Percentiles rank a stretch among this genome's conserved stretches.
phyloP scores from a whole-genome alignment of 2,113 vertebrate genomes.

The Gambusia holbrooki region DNA sequence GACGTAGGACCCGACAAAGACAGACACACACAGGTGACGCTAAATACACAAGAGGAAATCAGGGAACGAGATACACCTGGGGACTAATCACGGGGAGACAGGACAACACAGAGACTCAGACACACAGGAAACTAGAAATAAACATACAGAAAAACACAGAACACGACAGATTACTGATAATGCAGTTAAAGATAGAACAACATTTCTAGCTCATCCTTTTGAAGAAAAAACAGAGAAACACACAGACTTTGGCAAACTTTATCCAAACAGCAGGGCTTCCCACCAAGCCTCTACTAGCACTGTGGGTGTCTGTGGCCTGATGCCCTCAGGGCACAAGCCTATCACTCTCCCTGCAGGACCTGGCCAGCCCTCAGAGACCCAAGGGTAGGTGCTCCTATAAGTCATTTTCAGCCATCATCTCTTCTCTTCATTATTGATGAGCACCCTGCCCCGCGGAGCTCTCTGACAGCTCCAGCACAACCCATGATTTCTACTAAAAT shows the following conservation, averaged over 20 bases:
- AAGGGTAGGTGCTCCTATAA: constrained; percentile 54
- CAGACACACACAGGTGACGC: too few relatives aligned
- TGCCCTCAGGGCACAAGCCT: constrained; percentile 60
- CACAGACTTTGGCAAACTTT: constrained; percentile 39
- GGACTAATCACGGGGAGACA: too few relatives aligned
- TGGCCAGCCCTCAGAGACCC: constrained; percentile 47
- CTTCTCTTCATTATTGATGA: constrained; percentile 71
- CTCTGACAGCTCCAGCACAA: constrained; percentile 36
- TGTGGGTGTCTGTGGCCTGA: constrained; percentile 57
- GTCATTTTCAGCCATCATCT: constrained; percentile 41
- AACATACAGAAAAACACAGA: too few relatives aligned
- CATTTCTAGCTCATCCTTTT: constrained; percentile 25
- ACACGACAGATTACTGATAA: too few relatives aligned
- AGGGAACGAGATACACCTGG: too few relatives aligned
- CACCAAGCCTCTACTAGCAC: constrained; percentile 40
- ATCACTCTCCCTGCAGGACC: constrained; percentile 61
- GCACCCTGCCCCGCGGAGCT: constrained; percentile 34
- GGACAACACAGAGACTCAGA: too few relatives aligned
- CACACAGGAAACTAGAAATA: too few relatives aligned
- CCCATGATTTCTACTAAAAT: constrained; percentile 27
- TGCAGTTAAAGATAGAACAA: constrained; percentile 33
- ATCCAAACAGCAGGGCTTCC: constrained; percentile 59
- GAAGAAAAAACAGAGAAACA: constrained; percentile 31
- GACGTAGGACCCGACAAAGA: too few relatives aligned
- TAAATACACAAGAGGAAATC: too few relatives aligned